A percentile compares a stretch with the other conserved stretches of the same genome.
Conservation (phyloP, 2,797 vertebrate species). For the Fistularia commersonii region DNA sequence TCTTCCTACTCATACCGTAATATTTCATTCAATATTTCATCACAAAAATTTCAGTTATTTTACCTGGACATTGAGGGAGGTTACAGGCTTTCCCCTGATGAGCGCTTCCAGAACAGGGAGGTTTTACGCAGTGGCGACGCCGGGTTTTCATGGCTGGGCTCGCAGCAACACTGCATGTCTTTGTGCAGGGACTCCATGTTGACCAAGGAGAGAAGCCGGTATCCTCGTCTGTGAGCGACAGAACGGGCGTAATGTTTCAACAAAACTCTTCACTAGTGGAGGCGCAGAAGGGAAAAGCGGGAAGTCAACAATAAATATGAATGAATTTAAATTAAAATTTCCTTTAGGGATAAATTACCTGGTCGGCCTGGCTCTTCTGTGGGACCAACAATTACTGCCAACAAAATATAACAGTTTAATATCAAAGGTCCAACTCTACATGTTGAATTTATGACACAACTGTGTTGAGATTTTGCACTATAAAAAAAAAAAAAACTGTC, state of each 20-base stretch:
- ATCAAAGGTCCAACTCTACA: neutral
- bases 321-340: neutral
- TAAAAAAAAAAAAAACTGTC: neutral
- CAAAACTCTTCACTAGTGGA: no score
- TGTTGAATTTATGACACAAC: no score
- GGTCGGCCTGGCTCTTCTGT: slow-evolving; percentile 69
- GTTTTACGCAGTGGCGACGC: slow-evolving; percentile 68
- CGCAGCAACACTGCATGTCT: slow-evolving; percentile 74
- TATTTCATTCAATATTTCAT: no score
- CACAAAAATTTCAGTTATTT: neutral
- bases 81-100: slow-evolving; percentile 83
- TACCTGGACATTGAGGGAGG: slow-evolving; percentile 83
- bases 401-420: slow-evolving; percentile 10
- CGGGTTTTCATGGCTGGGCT: slow-evolving; percentile 75
- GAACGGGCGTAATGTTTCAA: neutral
- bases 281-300: no score
- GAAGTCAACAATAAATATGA: no score
- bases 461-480: neutral
- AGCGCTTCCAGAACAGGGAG: slow-evolving; percentile 71
- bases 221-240: slow-evolving; percentile 62
- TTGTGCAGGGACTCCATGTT: slow-evolving; percentile 79
- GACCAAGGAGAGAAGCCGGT: slow-evolving; percentile 77
- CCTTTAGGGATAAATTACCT: slow-evolving; percentile 63
- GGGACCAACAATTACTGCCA: slow-evolving; percentile 59
- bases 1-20: no score